These are phyloP conservation scores for Rhinolophus ferrumequinum DNA, from an alignment of 2,113 vertebrate genomes.

Conservation along the genomic window DNA sequence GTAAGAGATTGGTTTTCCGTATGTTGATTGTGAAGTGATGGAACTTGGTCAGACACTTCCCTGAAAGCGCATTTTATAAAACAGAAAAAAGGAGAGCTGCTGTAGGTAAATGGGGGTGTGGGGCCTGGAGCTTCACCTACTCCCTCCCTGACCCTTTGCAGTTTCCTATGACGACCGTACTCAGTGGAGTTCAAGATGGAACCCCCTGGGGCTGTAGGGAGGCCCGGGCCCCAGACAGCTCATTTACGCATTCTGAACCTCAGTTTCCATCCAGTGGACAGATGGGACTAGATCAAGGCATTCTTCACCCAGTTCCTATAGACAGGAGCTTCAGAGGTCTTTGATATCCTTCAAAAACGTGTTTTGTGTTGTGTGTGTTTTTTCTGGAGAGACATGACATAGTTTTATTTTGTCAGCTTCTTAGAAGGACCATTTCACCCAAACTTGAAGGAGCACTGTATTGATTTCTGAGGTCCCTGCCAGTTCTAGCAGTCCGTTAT, in stretches of 20 bases:
- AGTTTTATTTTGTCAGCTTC: background rate
- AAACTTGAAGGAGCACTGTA: background rate
- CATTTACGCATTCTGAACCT: background rate
- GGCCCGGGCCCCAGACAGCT: background rate
- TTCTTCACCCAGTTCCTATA: background rate
- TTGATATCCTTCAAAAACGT: background rate
- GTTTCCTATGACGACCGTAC: background rate
- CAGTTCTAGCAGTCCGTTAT: background rate
- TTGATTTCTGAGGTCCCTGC: background rate
- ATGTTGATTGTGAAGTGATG: background rate
- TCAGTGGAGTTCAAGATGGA: background rate
- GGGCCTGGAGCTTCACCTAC: background rate
- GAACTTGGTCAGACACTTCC: background rate
- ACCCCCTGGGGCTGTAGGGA: background rate
- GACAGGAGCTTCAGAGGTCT: background rate
- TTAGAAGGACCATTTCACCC: background rate
- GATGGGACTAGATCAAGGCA: background rate
- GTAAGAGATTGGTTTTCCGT: background rate
- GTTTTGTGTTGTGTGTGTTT: background rate
- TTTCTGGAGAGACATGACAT: background rate
- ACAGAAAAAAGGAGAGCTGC: background rate
- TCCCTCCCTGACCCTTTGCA: background rate
- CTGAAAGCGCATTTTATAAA: background rate
- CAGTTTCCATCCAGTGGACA: background rate
- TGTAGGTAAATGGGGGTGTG: background rate